Percentiles rank a stretch among this genome's conserved stretches.
These are phyloP conservation scores for Acrobasis consociella DNA, from an alignment of 2,888 invertebrate genomes.

Conservation along the genomic window DNA sequence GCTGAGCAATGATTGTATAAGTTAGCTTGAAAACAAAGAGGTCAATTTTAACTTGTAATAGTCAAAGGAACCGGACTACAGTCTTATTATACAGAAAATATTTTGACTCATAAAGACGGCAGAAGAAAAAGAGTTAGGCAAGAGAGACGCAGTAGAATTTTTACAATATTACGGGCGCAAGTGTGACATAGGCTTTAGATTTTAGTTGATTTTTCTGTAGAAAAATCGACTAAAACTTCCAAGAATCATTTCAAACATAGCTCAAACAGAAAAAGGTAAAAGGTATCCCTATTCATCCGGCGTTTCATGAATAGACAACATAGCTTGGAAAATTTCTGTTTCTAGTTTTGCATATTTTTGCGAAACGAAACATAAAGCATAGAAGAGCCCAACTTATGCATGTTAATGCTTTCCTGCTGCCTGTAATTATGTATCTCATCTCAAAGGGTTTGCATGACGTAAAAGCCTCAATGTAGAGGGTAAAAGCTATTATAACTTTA, in stretches of 20 bases:
- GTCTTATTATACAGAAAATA: too few species aligned
- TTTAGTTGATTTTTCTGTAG: too few species aligned
- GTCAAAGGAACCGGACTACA: too few species aligned
- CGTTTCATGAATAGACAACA: constrained; percentile 15
- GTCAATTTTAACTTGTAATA: too few species aligned
- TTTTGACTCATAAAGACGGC: too few species aligned
- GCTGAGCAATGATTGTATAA: too few species aligned
- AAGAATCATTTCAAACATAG: neutral
- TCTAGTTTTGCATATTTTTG: constrained; percentile 20
- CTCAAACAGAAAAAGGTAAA: neutral
- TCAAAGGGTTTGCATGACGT: constrained; percentile 2
- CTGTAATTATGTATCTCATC: constrained; percentile 10
- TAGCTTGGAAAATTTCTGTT: constrained; percentile 13
- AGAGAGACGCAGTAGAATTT: too few species aligned
- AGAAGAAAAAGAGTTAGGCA: too few species aligned
- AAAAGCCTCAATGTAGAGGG: neutral
- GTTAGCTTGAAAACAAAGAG: too few species aligned
- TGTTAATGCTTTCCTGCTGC: constrained; percentile 9
- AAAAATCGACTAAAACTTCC: neutral
- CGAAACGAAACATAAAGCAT: constrained; percentile 4
- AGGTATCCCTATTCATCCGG: constrained; percentile 1
- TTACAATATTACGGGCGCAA: too few species aligned
- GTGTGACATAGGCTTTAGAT: too few species aligned
- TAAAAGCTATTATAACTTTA: neutral
- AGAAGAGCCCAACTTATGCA: constrained; percentile 6